Conservation (phyloP, 2,888 invertebrate genomes). For the Pegoplata infirma region DNA sequence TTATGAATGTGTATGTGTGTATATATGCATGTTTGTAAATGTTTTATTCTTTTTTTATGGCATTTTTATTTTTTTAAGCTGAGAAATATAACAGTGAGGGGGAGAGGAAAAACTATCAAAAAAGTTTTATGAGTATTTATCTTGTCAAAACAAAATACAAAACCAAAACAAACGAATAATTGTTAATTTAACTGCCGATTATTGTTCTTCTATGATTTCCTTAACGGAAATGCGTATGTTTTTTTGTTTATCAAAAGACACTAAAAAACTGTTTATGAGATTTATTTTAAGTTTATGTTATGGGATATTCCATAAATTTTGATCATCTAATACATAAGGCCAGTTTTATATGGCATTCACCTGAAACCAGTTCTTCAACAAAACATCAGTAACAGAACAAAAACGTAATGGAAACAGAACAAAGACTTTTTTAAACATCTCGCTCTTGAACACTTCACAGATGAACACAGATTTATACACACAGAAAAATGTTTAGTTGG, state of each 20-base stretch:
- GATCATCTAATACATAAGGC: too few species aligned
- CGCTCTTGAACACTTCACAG: too few species aligned
- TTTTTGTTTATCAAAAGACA: background rate
- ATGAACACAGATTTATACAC: too few species aligned
- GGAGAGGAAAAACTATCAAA: background rate
- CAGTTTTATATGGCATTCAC: too few species aligned
- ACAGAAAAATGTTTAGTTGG: too few species aligned
- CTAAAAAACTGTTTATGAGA: background rate
- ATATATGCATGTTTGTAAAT: too few species aligned
- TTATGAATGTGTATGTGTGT: too few species aligned
- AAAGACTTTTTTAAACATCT: too few species aligned
- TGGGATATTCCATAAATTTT: background rate
- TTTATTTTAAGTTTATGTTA: background rate
- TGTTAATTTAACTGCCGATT: constrained; percentile 6
- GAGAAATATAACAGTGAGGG: too few species aligned
- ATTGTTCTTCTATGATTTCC: background rate
- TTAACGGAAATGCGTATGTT: constrained; percentile 6
- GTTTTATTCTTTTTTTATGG: background rate
- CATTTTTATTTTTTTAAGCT: background rate
- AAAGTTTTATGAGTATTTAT: background rate
- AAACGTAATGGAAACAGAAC: too few species aligned
- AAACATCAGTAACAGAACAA: too few species aligned
- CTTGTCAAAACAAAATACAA: background rate
- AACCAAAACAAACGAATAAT: constrained; percentile 13
- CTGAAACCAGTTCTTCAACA: too few species aligned